phyloP scores from a whole-genome alignment of 2,888 invertebrate genomes.

The Dasypogon diadema region DNA sequence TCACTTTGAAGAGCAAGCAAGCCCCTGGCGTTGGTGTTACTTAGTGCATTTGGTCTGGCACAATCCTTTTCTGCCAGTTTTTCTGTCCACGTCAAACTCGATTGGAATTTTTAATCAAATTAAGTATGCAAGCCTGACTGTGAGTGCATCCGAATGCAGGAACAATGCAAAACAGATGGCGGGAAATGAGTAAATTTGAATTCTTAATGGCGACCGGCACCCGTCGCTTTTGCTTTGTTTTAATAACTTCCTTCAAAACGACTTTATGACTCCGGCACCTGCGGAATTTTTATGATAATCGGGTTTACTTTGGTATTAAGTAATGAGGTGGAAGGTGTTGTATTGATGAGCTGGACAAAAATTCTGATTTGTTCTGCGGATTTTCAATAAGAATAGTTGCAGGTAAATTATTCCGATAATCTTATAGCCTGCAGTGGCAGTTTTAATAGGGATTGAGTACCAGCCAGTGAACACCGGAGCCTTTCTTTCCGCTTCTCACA shows the following conservation, averaged over 20 bases:
- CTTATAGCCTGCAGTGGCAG: too few species aligned
- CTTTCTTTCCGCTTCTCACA: too few species aligned
- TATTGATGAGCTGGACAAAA: too few species aligned
- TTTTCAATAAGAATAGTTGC: too few species aligned
- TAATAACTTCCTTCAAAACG: neutral
- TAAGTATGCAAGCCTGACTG: constrained; percentile 22
- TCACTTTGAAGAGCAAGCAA: constrained; percentile 45
- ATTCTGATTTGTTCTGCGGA: too few species aligned
- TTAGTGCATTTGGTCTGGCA: constrained; percentile 41
- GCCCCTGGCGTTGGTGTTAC: constrained; percentile 16
- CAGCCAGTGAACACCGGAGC: too few species aligned
- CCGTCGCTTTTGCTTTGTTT: neutral
- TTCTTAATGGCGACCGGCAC: neutral
- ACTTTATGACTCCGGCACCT: neutral
- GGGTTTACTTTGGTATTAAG: too few species aligned
- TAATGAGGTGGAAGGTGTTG: too few species aligned
- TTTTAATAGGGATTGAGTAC: too few species aligned
- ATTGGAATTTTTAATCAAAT: constrained; percentile 42
- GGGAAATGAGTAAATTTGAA: constrained; percentile 10
- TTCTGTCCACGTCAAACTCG: constrained; percentile 32
- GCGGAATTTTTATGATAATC: neutral
- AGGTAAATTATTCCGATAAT: too few species aligned
- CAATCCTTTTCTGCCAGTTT: constrained; percentile 8
- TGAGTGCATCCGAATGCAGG: constrained; percentile 28
- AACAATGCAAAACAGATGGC: constrained; percentile 14